Conservation (phyloP, 2,113 vertebrate species). For the Herpetotheres cachinnans region DNA sequence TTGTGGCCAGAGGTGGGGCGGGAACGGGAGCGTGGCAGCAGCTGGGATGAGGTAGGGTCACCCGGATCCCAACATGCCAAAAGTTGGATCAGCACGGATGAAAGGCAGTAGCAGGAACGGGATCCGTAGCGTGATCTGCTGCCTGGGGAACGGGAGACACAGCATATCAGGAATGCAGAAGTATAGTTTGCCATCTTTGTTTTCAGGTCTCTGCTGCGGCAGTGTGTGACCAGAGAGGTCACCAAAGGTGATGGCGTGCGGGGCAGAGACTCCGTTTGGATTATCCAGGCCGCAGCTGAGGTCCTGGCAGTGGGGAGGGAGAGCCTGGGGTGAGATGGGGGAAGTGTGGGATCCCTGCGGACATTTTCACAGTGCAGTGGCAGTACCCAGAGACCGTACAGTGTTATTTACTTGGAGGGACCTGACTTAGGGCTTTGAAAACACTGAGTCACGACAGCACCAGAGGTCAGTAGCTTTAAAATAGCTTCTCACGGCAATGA, state of each 20-base stretch:
- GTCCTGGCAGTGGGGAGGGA: background rate
- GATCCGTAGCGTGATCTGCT: background rate
- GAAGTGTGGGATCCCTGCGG: background rate
- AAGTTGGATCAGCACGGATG: background rate
- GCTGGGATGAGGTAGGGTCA: background rate
- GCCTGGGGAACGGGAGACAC: fast-evolving
- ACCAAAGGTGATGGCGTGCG: background rate
- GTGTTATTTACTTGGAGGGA: background rate
- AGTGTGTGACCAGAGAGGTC: background rate
- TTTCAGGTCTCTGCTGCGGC: background rate
- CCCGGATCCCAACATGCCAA: fast-evolving
- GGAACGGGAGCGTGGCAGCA: fast-evolving
- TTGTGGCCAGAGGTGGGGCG: background rate
- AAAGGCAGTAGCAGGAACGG: background rate
- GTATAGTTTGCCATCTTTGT: fast-evolving
- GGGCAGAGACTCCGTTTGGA: background rate
- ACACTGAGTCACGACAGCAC: background rate
- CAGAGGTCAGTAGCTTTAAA: background rate
- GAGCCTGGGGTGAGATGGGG: fast-evolving
- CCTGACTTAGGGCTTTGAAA: background rate
- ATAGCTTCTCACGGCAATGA: background rate
- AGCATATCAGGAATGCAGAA: fast-evolving
- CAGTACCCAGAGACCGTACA: background rate
- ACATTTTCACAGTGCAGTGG: background rate
- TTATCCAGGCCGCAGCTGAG: background rate